Evolutionary conservation across 2,888 invertebrate genomes (phyloP), one percentile per base, ranked within the genome.

Genomic region (Caenorhabditis sp.): DNA sequence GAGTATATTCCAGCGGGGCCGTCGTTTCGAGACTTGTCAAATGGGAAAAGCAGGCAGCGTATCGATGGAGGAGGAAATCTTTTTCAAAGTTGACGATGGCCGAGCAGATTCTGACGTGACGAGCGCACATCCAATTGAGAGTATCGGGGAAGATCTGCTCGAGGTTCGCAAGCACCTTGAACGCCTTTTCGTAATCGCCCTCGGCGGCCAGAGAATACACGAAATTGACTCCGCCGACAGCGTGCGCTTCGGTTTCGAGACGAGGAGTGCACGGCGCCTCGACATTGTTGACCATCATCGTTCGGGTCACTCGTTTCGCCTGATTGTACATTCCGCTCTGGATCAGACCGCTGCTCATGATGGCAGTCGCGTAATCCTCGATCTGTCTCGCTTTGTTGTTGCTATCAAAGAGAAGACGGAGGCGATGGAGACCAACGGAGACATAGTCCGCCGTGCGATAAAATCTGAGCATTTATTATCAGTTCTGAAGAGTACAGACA

Each of bases 241-340:
- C 75, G 78, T 78, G 35, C 15, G 68, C 52, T 26, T 81, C 79
- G 11, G 74, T 81, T 43, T 79, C 81, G 20, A 76, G 61, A 26
- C 39, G 15, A 7, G 53, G 48, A 22, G 22, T 6, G 13, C 30
- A 20, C 9, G n/a, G 15, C 5, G 58, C 17, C 2, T 41, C 20
- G 37, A 24, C 46, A 45, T 73, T 73, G 20, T 24, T 15, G 15
- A 39, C 46, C 8, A 63, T 3, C 24, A 56, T 45, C 3, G 32
- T 17, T 17, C 50, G 43, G 4, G 53, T 11, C 1, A n/a, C 45
- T 9, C 48, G 32, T 15, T 8, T 39, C 6, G 61, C 45, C 17
- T 66, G 66, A 20, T 41, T 7, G 22, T 58, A 75, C 63, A 75
- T 58, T 37, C 75, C 75, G 30, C 50, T 75, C 17, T 27, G 41